These are phyloP conservation scores for Argya squamiceps DNA, from an alignment of 2,797 vertebrate species.

Conservation along the genomic window DNA sequence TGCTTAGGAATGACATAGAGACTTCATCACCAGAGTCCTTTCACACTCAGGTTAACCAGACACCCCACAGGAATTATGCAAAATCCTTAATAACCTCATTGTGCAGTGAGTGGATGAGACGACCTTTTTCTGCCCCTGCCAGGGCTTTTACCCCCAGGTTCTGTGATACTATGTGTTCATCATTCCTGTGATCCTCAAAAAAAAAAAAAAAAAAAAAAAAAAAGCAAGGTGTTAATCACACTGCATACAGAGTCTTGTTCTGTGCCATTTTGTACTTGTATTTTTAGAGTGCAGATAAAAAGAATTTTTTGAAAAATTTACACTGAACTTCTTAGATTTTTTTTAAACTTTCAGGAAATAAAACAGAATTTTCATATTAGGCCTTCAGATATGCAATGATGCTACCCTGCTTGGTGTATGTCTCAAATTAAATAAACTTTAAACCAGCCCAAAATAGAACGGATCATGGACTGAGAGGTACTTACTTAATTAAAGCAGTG, in stretches of 20 bases:
- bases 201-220: neutral
- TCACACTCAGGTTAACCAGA: neutral
- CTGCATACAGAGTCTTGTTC: neutral
- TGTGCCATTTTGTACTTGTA: neutral
- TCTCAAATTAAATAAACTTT: slow-evolving; percentile 14
- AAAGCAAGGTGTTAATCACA: neutral
- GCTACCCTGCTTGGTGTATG: neutral
- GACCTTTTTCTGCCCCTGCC: neutral
- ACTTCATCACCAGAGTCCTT: neutral
- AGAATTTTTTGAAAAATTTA: neutral
- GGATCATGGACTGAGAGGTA: neutral
- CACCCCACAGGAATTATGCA: neutral
- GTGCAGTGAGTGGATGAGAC: neutral
- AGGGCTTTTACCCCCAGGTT: neutral
- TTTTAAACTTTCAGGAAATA: neutral
- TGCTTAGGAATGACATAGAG: neutral
- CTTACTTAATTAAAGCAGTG: neutral
- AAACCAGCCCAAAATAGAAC: neutral
- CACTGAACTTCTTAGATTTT: neutral
- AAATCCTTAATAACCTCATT: neutral
- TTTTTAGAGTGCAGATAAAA: neutral
- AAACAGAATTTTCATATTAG: neutral
- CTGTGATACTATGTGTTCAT: neutral
- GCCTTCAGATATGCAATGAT: neutral
- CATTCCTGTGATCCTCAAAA: neutral